Conservation (phyloP, 1,140 invertebrate genomes). For the Semibalanus balanoides region DNA sequence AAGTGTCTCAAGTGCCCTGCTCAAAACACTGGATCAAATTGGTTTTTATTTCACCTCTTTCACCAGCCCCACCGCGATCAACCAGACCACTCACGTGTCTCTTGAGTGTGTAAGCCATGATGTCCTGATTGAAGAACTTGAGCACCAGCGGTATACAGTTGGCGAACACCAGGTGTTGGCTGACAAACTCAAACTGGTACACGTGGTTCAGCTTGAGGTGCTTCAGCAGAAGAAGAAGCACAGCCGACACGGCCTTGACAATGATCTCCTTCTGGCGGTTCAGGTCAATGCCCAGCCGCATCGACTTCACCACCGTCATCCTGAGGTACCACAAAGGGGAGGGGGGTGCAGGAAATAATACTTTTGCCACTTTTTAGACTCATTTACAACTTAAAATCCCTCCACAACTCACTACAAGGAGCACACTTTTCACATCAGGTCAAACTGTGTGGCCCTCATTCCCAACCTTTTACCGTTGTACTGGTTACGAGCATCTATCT, state of each 20-base stretch:
- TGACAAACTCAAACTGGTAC: constrained; percentile 99
- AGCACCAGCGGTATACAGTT: constrained; percentile 97
- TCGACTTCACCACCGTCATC: constrained; percentile 89
- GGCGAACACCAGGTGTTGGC: constrained; percentile 96
- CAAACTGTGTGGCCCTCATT: too few species aligned
- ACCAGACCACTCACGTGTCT: constrained; percentile 77
- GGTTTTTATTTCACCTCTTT: not conserved
- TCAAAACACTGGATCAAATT: too few species aligned
- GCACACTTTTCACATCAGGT: too few species aligned
- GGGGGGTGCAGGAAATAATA: too few species aligned
- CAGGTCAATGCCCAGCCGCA: constrained; percentile 92
- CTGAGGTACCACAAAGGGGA: constrained; percentile 27
- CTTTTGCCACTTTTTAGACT: too few species aligned
- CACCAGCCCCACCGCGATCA: too few species aligned
- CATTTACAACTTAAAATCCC: too few species aligned
- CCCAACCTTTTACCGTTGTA: too few species aligned
- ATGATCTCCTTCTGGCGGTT: constrained; percentile 98
- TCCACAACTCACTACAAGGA: too few species aligned
- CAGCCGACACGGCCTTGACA: constrained; percentile 92
- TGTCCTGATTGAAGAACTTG: constrained; percentile 99
- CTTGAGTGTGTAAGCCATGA: constrained; percentile 87
- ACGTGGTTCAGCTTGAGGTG: constrained; percentile 99
- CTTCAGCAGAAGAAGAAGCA: constrained; percentile 83
- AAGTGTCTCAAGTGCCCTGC: too few species aligned
- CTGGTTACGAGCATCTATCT: too few species aligned